phyloP scores from a whole-genome alignment of 1,140 invertebrate genomes.

The Limonius californicus region DNA sequence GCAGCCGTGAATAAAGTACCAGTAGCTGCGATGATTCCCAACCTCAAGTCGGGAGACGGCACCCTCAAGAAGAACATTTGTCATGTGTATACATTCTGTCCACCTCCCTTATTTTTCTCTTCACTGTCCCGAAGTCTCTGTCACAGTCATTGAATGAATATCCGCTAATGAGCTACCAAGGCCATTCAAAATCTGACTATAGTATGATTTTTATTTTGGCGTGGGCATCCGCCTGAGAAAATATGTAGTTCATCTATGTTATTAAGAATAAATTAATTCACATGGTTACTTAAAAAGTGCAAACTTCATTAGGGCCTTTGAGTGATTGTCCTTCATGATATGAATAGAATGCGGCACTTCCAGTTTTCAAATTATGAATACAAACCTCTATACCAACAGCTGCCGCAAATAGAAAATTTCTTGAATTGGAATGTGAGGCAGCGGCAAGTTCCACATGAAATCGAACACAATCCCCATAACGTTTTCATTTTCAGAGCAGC shows the following conservation, averaged over 20 bases:
- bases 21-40: too few relatives aligned
- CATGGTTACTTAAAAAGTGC: not conserved
- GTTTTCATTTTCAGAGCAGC: too few relatives aligned
- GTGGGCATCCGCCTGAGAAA: too few relatives aligned
- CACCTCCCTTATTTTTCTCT: not conserved
- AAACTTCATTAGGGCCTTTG: not conserved
- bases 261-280: not conserved
- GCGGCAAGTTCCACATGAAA: too few relatives aligned
- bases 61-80: not conserved
- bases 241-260: slow-evolving; percentile 3
- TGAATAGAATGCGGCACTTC: not conserved
- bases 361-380: not conserved
- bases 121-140: not conserved
- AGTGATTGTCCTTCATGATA: not conserved
- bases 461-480: too few relatives aligned
- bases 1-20: too few relatives aligned
- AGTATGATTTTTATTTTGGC: too few relatives aligned
- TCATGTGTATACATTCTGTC: not conserved
- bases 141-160: slow-evolving; percentile 6
- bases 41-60: too few relatives aligned
- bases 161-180: not conserved
- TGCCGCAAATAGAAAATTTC: too few relatives aligned
- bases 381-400: not conserved
- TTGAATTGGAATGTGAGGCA: too few relatives aligned
- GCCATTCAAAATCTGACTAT: slow-evolving; percentile 2